phyloP scores from a whole-genome alignment of 2,113 vertebrate species.

The Hyaena hyaena region DNA sequence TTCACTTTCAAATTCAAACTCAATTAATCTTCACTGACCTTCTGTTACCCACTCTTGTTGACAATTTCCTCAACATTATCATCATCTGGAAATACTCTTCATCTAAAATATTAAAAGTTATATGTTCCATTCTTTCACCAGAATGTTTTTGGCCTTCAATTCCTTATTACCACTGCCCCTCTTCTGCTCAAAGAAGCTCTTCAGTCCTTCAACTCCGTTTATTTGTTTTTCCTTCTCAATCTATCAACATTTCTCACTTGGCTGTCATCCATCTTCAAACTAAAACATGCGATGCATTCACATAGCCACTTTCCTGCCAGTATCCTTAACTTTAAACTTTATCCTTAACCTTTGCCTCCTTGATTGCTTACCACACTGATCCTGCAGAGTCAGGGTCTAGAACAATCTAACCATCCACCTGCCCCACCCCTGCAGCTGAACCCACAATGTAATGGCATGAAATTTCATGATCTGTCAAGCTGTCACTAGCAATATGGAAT shows the following conservation, averaged over 20 bases:
- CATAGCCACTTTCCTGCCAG: not conserved
- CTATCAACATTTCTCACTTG: not conserved
- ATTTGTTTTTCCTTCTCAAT: not conserved
- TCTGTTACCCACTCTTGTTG: not conserved
- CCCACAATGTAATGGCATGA: not conserved
- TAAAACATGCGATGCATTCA: not conserved
- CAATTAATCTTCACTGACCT: not conserved
- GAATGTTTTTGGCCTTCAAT: not conserved
- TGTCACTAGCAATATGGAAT: not conserved
- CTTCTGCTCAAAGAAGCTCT: not conserved
- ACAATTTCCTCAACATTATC: not conserved
- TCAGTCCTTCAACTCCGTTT: not conserved
- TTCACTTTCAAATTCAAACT: not conserved
- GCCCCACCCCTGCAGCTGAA: not conserved
- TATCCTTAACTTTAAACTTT: not conserved
- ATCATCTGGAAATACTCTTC: not conserved
- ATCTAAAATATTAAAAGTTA: not conserved
- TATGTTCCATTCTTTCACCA: not conserved
- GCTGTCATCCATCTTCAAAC: not conserved
- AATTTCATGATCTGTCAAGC: not conserved
- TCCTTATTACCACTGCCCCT: not conserved
- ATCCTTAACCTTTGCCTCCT: not conserved
- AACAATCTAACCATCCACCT: not conserved
- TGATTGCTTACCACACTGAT: not conserved
- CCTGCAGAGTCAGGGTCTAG: not conserved